These are phyloP conservation scores for Toxotes jaculatrix DNA, from an alignment of 2,113 vertebrate genomes.

Conservation along the genomic window DNA sequence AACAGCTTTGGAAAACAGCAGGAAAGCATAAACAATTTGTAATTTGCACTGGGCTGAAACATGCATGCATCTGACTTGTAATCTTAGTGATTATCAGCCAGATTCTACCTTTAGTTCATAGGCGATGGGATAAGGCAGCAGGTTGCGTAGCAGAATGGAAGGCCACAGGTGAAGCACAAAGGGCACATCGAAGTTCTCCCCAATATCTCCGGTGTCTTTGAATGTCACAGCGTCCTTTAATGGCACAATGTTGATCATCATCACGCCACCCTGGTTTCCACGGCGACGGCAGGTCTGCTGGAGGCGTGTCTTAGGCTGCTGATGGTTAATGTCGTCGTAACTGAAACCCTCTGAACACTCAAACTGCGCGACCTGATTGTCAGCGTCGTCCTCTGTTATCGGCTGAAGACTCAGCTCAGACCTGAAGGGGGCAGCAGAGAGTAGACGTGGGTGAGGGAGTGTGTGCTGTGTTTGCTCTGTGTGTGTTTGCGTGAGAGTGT, in stretches of 20 bases:
- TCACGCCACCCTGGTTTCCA: conserved; percentile 75
- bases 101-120: conserved; percentile 79
- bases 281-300: conserved; percentile 86
- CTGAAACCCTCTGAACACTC: conserved; percentile 89
- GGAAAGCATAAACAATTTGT: background rate
- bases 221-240: conserved; percentile 88
- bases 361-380: conserved; percentile 60
- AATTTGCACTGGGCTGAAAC: background rate
- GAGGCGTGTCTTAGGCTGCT: conserved; percentile 82
- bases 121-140: conserved; percentile 92
- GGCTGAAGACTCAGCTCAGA: conserved; percentile 91
- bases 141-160: conserved; percentile 91
- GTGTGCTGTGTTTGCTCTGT: background rate
- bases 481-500: background rate
- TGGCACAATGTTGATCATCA: conserved; percentile 92
- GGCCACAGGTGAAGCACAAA: conserved; percentile 96
- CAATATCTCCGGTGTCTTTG: conserved; percentile 84
- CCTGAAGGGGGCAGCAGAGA: conserved; percentile 78
- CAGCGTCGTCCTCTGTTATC: conserved; percentile 68
- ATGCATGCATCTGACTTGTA: background rate
- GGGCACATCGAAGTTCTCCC: conserved; percentile 92
- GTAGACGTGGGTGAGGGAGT: background rate
- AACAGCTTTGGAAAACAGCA: background rate
- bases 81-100: background rate
- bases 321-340: conserved; percentile 86